These are phyloP conservation scores for Leptopilina drosophilae DNA, from an alignment of 2,888 invertebrate genomes.

Conservation along the genomic window DNA sequence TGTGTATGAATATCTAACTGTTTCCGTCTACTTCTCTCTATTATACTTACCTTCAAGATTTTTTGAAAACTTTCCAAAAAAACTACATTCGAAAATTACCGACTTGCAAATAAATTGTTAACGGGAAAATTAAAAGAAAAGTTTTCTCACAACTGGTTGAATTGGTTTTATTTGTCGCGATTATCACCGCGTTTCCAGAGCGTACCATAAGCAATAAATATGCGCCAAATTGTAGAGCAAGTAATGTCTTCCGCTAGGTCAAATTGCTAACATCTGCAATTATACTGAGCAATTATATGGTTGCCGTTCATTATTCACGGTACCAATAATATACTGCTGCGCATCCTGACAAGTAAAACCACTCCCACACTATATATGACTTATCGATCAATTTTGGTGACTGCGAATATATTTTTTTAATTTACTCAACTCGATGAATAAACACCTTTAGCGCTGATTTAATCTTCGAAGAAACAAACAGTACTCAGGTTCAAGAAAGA, in stretches of 20 bases:
- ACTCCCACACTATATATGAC: constrained; percentile 53
- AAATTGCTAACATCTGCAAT: constrained; percentile 52
- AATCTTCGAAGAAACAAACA: neutral
- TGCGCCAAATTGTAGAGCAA: constrained; percentile 36
- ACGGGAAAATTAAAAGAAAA: neutral
- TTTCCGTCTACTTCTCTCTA: neutral
- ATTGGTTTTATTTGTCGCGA: constrained; percentile 1
- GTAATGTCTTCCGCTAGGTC: constrained; percentile 50
- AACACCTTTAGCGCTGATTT: neutral
- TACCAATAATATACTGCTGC: constrained; percentile 56
- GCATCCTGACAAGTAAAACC: constrained; percentile 53
- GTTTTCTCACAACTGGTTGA: neutral
- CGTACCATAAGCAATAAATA: constrained; percentile 20
- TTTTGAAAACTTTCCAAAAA: too few relatives aligned
- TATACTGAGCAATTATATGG: constrained; percentile 57
- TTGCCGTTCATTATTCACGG: constrained; percentile 55
- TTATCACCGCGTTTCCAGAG: constrained; percentile 2
- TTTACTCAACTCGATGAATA: neutral
- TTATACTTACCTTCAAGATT: too few relatives aligned
- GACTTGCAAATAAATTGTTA: too few relatives aligned
- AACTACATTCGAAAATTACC: too few relatives aligned
- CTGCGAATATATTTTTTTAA: neutral
- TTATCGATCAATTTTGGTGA: constrained; percentile 54
- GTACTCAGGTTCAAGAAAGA: too few relatives aligned
- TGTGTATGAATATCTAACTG: neutral